Percentiles rank a stretch among this genome's conserved stretches.
These are phyloP conservation scores for Phrynocephalus vlangalii DNA, from an alignment of 2,797 vertebrate species.

Conservation along the genomic window DNA sequence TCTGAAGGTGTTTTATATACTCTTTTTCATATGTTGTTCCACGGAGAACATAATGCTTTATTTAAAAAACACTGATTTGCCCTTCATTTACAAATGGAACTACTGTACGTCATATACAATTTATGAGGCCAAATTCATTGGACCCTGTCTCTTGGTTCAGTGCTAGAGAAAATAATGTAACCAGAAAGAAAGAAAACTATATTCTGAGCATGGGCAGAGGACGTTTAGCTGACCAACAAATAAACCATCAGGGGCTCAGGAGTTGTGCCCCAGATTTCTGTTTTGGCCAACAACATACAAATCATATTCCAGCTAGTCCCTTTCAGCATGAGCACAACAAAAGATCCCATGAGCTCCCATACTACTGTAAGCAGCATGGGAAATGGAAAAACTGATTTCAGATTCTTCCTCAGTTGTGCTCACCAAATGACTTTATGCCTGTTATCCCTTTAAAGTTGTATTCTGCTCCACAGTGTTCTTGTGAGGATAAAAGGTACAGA, in stretches of 20 bases:
- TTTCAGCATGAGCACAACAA: background rate
- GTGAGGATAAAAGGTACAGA: background rate
- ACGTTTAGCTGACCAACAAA: background rate
- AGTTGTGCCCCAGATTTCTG: too few relatives aligned
- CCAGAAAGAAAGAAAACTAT: background rate
- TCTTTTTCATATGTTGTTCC: conserved; percentile 40
- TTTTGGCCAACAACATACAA: background rate
- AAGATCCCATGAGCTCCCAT: background rate
- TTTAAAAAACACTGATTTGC: conserved; percentile 52
- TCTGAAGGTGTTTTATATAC: conserved; percentile 20
- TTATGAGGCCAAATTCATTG: too few relatives aligned
- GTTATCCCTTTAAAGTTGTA: background rate
- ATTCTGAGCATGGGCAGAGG: background rate
- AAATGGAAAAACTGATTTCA: background rate
- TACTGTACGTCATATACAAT: conserved; percentile 21
- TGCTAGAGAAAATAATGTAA: background rate
- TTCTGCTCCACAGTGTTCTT: background rate
- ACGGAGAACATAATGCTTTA: conserved; percentile 36
- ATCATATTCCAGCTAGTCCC: background rate
- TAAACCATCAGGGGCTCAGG: background rate
- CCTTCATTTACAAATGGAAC: conserved; percentile 13
- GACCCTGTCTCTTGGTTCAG: background rate
- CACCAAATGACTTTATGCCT: background rate
- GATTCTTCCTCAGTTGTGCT: background rate
- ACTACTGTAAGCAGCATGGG: background rate